A percentile compares a stretch with the other conserved stretches of the same genome.
phyloP scores from a whole-genome alignment of 2,797 vertebrate genomes.

The Cichlasoma orientale region DNA sequence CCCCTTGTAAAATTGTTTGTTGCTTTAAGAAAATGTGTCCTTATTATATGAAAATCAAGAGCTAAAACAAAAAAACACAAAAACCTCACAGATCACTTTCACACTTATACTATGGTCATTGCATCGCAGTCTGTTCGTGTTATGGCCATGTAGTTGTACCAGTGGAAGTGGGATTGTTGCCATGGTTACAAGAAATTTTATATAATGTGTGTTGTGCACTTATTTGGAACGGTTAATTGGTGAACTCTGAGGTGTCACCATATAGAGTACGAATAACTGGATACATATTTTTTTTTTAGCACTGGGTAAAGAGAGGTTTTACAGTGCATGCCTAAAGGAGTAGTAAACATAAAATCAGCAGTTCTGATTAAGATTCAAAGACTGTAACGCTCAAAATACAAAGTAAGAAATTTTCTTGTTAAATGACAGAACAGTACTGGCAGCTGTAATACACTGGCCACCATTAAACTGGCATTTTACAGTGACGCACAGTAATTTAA shows the following conservation, averaged over 20 bases:
- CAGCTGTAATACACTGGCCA: too few species aligned
- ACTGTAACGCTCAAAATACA: neutral
- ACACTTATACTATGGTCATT: neutral
- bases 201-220: neutral
- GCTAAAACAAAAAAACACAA: neutral
- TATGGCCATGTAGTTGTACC: neutral
- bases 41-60: slow-evolving; percentile 12
- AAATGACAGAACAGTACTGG: neutral
- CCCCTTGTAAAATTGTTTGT: neutral
- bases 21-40: neutral
- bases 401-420: too few species aligned
- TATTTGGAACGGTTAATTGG: neutral
- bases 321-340: neutral
- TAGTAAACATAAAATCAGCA: neutral
- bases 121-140: neutral
- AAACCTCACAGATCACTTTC: slow-evolving; percentile 10
- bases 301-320: neutral
- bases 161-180: slow-evolving; percentile 9
- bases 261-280: neutral
- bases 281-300: too few species aligned
- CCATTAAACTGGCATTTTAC: neutral
- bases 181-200: slow-evolving; percentile 20
- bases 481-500: neutral
- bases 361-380: neutral
- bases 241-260: neutral